These are phyloP conservation scores for Diceros bicornis DNA, from an alignment of 2,797 vertebrate species.

Conservation along the genomic window DNA sequence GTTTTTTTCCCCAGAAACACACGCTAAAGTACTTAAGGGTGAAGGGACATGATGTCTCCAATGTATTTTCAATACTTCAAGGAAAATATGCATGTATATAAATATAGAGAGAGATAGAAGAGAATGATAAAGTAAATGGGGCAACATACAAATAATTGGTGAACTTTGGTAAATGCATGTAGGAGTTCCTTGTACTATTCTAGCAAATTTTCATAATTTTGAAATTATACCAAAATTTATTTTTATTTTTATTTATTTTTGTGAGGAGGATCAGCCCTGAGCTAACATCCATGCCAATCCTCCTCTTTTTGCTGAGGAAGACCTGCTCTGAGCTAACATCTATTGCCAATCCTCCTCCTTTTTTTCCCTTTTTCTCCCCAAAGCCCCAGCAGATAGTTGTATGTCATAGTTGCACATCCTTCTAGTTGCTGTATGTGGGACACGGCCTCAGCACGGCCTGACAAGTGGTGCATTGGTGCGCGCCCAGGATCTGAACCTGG, in stretches of 20 bases:
- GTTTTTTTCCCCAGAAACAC: background rate
- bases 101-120: background rate
- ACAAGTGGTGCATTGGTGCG: no score
- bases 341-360: no score
- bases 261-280: no score
- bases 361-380: no score
- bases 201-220: background rate
- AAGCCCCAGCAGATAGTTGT: no score
- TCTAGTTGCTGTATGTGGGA: no score
- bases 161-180: background rate
- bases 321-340: no score
- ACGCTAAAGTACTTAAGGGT: background rate
- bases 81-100: background rate
- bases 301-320: no score
- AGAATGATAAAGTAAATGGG: background rate
- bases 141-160: background rate
- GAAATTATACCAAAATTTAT: background rate
- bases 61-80: slow-evolving; percentile 18
- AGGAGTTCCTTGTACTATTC: background rate
- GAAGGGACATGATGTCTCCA: background rate
- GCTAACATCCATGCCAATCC: no score
- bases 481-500: no score
- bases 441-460: no score
- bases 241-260: background rate
- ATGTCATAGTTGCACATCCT: no score